Conservation (phyloP, 1,140 invertebrate genomes). For the Vollenhovia emeryi region DNA sequence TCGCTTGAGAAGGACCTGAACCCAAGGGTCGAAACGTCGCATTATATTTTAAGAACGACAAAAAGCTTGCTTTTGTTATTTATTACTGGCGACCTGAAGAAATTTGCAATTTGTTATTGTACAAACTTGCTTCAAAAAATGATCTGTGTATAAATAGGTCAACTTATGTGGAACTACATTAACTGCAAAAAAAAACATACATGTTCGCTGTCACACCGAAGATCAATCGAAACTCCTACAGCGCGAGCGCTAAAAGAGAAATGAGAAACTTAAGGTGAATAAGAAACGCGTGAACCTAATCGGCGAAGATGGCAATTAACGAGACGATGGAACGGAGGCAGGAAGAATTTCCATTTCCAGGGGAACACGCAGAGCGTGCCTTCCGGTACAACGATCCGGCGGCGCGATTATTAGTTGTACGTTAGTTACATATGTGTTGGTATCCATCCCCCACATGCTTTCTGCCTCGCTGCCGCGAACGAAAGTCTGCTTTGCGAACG, state of each 20-base stretch:
- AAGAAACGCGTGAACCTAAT: conserved; percentile 47
- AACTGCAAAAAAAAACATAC: background rate
- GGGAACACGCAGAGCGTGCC: conserved; percentile 80
- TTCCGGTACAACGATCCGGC: conserved; percentile 82
- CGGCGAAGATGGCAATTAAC: conserved; percentile 62
- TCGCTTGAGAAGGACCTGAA: too few species aligned
- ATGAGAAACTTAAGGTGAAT: conserved; percentile 3
- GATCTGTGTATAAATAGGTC: background rate
- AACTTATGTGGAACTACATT: background rate
- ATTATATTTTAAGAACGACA: too few species aligned
- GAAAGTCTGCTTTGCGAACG: conserved; percentile 13
- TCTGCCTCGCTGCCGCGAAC: background rate
- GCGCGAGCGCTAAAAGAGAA: background rate
- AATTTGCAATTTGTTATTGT: too few species aligned
- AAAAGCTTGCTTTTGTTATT: too few species aligned
- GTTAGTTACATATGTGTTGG: background rate
- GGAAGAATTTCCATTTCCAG: conserved; percentile 82
- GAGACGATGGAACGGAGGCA: conserved; percentile 57
- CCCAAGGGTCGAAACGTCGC: too few species aligned
- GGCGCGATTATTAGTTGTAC: conserved; percentile 67
- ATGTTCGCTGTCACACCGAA: background rate
- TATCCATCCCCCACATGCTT: background rate
- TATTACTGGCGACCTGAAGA: too few species aligned
- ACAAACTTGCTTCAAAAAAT: background rate
- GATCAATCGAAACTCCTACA: background rate